Percentiles rank a stretch among this genome's conserved stretches.
These are phyloP conservation scores for Dasyurus viverrinus DNA, from an alignment of 2,113 vertebrate genomes.

Conservation along the genomic window DNA sequence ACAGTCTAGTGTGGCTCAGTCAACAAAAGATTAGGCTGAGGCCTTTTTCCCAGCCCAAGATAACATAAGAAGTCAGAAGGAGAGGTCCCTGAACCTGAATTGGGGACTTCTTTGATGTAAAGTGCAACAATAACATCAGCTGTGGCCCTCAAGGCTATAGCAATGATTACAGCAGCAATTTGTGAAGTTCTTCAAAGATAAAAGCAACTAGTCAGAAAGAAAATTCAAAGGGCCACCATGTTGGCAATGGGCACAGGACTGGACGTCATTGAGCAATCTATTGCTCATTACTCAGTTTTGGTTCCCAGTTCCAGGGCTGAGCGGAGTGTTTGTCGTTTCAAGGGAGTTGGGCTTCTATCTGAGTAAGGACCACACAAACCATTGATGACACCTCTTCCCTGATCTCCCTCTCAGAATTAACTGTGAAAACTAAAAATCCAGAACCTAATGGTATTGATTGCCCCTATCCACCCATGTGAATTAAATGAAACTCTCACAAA, in stretches of 20 bases:
- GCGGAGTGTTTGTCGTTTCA: neutral
- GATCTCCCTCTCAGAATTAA: no score
- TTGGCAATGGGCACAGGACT: neutral
- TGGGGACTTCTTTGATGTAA: neutral
- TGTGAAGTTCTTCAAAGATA: neutral
- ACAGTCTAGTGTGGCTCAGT: neutral
- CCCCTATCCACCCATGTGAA: neutral
- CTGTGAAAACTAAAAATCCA: neutral
- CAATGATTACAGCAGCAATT: neutral
- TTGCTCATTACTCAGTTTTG: neutral
- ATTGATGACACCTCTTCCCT: neutral
- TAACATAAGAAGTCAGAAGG: neutral
- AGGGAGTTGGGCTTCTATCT: neutral
- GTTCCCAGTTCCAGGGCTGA: neutral
- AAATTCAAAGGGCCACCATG: neutral
- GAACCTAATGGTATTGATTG: neutral
- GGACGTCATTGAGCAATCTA: neutral
- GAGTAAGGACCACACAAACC: no score
- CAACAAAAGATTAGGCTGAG: neutral
- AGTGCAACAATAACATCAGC: neutral
- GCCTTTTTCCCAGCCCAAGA: neutral
- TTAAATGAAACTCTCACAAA: neutral
- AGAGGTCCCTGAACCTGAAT: neutral
- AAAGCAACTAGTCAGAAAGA: neutral
- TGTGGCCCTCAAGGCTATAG: neutral